These are phyloP conservation scores for Lutjanus erythropterus DNA, from an alignment of 2,113 vertebrate species.

Conservation along the genomic window DNA sequence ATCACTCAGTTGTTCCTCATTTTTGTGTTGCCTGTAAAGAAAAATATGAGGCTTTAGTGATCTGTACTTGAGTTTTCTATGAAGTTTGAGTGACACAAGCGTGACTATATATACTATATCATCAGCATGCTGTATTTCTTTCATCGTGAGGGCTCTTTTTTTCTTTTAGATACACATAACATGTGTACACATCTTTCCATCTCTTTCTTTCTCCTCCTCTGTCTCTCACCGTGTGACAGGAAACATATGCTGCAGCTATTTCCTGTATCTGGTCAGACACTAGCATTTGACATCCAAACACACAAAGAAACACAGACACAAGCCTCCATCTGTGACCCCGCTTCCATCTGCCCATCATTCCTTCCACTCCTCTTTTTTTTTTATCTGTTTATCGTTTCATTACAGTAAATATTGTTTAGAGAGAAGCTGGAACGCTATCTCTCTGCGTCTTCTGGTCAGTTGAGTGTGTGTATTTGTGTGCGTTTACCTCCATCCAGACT, in stretches of 20 bases:
- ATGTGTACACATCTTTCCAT: slow-evolving; percentile 37
- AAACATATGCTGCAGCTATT: slow-evolving; percentile 81
- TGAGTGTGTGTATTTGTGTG: not conserved
- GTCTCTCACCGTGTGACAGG: slow-evolving; percentile 69
- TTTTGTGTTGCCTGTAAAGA: not conserved
- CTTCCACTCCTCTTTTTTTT: slow-evolving; percentile 16
- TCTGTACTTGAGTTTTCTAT: not conserved
- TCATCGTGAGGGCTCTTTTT: not conserved
- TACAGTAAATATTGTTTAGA: not conserved
- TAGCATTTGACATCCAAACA: slow-evolving; percentile 33
- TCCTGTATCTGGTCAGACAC: slow-evolving; percentile 79
- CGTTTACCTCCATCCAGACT: slow-evolving; percentile 81
- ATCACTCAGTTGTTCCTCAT: not conserved
- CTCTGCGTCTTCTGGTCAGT: not conserved
- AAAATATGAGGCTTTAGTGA: not conserved
- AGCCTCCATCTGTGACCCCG: not conserved
- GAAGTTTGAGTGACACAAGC: not conserved
- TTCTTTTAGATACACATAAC: slow-evolving; percentile 14
- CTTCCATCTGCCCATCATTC: slow-evolving; percentile 31
- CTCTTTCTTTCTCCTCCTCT: slow-evolving; percentile 10
- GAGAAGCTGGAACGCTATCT: not conserved
- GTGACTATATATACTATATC: not conserved
- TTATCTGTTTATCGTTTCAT: not conserved
- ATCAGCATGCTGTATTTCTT: slow-evolving; percentile 10
- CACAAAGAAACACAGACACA: slow-evolving; percentile 28